Conservation (phyloP, 1,140 invertebrate species). For the Riptortus pedestris region DNA sequence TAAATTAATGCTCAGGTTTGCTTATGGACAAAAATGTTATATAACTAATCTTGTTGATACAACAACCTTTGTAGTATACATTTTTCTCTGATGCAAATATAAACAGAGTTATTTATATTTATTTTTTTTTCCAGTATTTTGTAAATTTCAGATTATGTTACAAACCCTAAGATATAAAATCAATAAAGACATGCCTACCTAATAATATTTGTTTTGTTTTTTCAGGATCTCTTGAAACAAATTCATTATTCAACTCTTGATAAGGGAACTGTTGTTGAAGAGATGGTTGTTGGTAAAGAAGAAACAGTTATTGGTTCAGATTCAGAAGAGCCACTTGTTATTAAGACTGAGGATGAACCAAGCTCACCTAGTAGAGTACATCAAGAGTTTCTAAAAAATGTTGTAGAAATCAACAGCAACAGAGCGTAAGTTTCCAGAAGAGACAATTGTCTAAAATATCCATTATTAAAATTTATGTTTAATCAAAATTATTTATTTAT, state of each 20-base stretch:
- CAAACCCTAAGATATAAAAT: too few species aligned
- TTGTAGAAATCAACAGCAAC: slow-evolving; percentile 20
- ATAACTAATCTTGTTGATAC: too few species aligned
- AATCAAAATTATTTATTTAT: too few species aligned
- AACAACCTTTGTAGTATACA: too few species aligned
- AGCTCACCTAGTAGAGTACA: slow-evolving; percentile 8
- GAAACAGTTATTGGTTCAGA: slow-evolving; percentile 4
- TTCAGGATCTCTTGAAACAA: background rate
- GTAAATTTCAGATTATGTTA: too few species aligned
- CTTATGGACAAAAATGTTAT: too few species aligned
- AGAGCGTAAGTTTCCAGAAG: slow-evolving; percentile 24
- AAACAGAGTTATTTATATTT: too few species aligned
- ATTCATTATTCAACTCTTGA: slow-evolving; percentile 1
- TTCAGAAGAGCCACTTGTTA: slow-evolving; percentile 7
- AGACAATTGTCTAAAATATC: too few species aligned
- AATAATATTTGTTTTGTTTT: background rate
- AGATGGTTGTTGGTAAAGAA: background rate
- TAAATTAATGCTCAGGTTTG: too few species aligned
- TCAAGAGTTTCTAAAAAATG: slow-evolving; percentile 20
- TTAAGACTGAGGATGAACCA: slow-evolving; percentile 13
- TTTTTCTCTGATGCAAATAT: too few species aligned
- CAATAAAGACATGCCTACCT: too few species aligned
- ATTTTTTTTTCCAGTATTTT: too few species aligned
- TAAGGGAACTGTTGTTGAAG: slow-evolving; percentile 7
- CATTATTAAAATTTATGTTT: slow-evolving; percentile 13